Base-by-base conservation (phyloP, 2,888 invertebrate genomes). In the Oscheius sp. region DNA sequence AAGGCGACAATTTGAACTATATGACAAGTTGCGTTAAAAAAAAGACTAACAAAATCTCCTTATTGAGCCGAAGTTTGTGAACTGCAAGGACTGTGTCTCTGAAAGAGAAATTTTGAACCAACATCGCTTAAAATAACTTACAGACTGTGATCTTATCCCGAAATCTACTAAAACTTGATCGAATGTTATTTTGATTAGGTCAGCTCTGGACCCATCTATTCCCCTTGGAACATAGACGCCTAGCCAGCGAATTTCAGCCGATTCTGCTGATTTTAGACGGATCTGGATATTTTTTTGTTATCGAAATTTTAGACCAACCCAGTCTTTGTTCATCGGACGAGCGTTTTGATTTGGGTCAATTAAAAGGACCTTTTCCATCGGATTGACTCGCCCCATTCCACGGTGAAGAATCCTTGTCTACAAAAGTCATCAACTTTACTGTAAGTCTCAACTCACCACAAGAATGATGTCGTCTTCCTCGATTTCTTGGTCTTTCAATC, bases 291-390 rank as follows among this genome's bases (percentile, higher is more conserved):
- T 15, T 45, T 17, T 1, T n/a, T 12, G 12, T 17, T 57, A 17
- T 57, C 3, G 8, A 17, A 37, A 61, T 17, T 20, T 20, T 20
- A 39, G 20, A 34, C 2, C 12, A 34, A 55, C 34, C 55, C 17
- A 23, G 17, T 57, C 57, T 17, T 20, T 34, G 61, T 25, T 33
- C 6, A 39, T 12, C 1, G 45, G 20, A 8, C 39, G 10, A 0
- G 29, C 27, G 25, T 50, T 48, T 17, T 48, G 50, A 31, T 64
- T 64, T 20, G 20, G 48, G 27, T 64, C 64, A 3, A 50, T 8
- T 3, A 64, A 23, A 12, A 64, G 50, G n/a, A 64, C 64, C 23
- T 20, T 48, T 20, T 48, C 50, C 64, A 64, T 48, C 2, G 64
- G 64, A 29, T 64, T 45, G 0, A 34, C 31, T 20, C 50, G 4